A percentile compares a stretch with the other conserved stretches of the same genome.
phyloP scores from a whole-genome alignment of 2,888 invertebrate genomes.

The Metalampra italica region DNA sequence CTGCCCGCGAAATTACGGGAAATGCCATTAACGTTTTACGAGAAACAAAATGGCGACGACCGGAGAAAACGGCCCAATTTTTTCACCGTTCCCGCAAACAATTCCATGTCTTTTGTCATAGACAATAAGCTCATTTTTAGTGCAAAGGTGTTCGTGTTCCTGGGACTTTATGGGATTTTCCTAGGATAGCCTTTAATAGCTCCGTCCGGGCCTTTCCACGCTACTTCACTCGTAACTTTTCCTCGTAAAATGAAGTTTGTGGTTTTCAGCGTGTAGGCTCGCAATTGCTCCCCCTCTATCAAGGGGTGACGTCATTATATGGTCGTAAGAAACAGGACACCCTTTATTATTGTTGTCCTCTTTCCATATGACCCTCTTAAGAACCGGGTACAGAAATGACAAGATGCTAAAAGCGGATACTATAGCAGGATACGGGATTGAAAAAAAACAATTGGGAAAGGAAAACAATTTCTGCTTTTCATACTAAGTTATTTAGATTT shows the following conservation, averaged over 20 bases:
- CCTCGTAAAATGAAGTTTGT: conserved; percentile 58
- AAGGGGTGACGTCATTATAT: conserved; percentile 1
- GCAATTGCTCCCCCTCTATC: conserved; percentile 10
- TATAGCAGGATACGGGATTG: too few relatives aligned
- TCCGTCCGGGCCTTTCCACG: conserved; percentile 49
- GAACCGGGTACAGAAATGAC: too few relatives aligned
- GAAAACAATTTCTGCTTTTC: too few relatives aligned
- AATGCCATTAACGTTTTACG: conserved; percentile 70
- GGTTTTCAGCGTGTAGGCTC: conserved; percentile 33
- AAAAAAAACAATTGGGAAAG: too few relatives aligned
- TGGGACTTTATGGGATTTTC: conserved; percentile 49
- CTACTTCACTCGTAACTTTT: conserved; percentile 54
- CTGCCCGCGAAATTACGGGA: conserved; percentile 57
- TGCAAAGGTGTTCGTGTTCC: conserved; percentile 21
- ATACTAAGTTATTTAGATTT: too few relatives aligned
- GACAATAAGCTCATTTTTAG: conserved; percentile 26
- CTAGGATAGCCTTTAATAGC: conserved; percentile 69
- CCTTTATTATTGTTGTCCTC: background rate
- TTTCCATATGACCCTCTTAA: background rate
- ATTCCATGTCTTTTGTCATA: conserved; percentile 32
- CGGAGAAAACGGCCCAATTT: conserved; percentile 38
- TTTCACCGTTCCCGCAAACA: conserved; percentile 18
- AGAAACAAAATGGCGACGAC: conserved; percentile 61
- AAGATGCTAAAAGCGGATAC: too few relatives aligned
- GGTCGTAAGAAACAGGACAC: background rate